Conservation (phyloP, 2,888 invertebrate species). For the Parelbella ahira region DNA sequence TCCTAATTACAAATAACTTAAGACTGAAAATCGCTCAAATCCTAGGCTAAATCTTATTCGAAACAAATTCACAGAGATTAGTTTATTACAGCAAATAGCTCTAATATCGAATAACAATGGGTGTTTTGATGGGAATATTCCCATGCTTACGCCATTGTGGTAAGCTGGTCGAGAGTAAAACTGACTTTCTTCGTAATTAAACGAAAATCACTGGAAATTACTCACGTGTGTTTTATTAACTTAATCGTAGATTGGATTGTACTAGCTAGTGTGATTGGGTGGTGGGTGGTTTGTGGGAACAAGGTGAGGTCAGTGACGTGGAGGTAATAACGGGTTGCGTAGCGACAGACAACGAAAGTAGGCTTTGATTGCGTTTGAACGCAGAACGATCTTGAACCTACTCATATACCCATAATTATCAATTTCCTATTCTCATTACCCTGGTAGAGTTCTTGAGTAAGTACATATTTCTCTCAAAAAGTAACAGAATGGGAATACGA, state of each 20-base stretch:
- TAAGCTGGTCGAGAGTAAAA: slow-evolving; percentile 17
- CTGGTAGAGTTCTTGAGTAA: no score
- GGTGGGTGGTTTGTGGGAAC: slow-evolving; percentile 18
- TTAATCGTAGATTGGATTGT: slow-evolving; percentile 3
- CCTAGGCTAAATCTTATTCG: neutral
- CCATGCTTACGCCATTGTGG: slow-evolving; percentile 29
- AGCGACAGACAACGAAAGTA: no score
- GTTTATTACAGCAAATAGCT: slow-evolving; percentile 6
- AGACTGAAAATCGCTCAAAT: neutral
- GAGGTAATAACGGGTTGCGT: neutral
- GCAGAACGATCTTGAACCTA: no score
- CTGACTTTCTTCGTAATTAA: slow-evolving; percentile 29
- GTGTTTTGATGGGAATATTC: slow-evolving; percentile 28
- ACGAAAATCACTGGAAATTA: slow-evolving; percentile 21
- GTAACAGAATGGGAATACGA: no score
- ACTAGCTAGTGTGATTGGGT: no score
- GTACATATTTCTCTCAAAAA: no score
- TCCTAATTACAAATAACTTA: neutral
- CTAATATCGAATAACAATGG: slow-evolving; percentile 29
- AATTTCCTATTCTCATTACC: no score
- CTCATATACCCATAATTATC: no score
- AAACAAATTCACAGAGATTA: neutral
- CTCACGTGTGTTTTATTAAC: slow-evolving; percentile 14
- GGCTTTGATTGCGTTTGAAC: no score
- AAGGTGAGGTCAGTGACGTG: neutral